Evolutionary conservation across 2,113 vertebrate genomes (phyloP).

Genomic region (Trematomus loennbergii): DNA sequence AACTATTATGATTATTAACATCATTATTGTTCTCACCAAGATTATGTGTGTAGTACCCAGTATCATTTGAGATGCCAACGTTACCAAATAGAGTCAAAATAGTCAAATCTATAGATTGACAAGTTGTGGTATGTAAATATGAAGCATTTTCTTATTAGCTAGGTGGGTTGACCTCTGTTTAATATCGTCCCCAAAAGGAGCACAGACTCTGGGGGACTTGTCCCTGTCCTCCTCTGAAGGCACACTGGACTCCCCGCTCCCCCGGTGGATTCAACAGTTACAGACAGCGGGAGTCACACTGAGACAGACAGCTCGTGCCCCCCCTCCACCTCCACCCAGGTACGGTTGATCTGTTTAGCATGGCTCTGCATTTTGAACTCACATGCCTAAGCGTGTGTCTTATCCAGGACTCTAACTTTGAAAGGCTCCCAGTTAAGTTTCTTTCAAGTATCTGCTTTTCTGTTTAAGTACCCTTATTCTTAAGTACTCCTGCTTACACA

Average conservation of each 20-base stretch:
- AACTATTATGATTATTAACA: neutral
- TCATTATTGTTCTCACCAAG: neutral
- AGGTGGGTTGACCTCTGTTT: neutral
- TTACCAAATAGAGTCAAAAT: conserved; percentile 3
- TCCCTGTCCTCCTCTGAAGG: conserved; percentile 26
- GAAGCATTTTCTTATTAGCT: neutral
- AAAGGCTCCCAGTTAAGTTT: neutral
- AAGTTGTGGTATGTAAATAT: conserved; percentile 12
- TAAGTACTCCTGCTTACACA: neutral
- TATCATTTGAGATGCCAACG: neutral
- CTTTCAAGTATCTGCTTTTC: neutral
- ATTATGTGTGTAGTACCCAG: neutral
- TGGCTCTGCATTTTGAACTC: conserved; percentile 1
- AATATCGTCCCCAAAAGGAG: conserved; percentile 29
- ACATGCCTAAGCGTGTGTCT: neutral
- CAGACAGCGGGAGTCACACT: conserved; percentile 19
- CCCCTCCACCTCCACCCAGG: conserved; percentile 69
- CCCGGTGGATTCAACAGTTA: conserved; percentile 27
- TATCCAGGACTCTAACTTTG: neutral
- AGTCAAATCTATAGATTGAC: neutral
- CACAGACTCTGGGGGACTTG: conserved; percentile 17
- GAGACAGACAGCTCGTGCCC: conserved; percentile 58
- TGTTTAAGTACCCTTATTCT: neutral
- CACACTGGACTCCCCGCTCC: neutral
- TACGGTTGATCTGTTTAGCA: conserved; percentile 50